Base-by-base conservation (phyloP, 2,113 vertebrate species). In the Perognathus longimembris region DNA sequence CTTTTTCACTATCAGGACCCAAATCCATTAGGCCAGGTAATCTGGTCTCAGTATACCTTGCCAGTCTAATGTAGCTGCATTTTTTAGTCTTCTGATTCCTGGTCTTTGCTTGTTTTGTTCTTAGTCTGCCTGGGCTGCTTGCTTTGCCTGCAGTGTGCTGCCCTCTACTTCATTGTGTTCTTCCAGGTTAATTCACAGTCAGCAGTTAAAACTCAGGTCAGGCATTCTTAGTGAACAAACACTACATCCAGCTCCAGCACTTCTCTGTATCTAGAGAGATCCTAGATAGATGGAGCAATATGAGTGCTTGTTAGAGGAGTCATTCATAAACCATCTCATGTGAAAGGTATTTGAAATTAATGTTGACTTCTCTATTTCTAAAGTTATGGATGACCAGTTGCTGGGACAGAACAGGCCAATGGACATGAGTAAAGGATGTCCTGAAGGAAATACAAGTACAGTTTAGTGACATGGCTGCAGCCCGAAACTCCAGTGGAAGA, bases 261-360 rank as follows among this genome's bases (percentile, higher is more conserved):
- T 92, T 86, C 54, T 36, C n/a, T 89, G 71, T 11, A 20, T 54
- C 42, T n/a, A 26, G 64, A 2, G 59, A 85, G 28, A 85, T 28
- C 7, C 61, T 77, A 57, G 59, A 9, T 80, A 50, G 30, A 71
- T 40, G 45, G 64, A 86, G 61, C 4, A 74, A 30, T 74, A 22
- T 59, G 34, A 73, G 50, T 84, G 28, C 36, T 82, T 78, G 45
- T 67, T 76, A 54, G 15, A 54, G 50, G 50, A 18, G 50, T 18
- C 50, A 54, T 79, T 42, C 67, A 88, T 82, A 45, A 32, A 78
- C 12, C 30, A 38, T 21, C 26, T 93, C 61, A 34, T 15, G 63
- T 57, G 40, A 70, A 26, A 38, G 40, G 36, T 34, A 71, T 34
- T 90, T 88, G 71, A 95, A 93, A 54, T 90, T 76, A 76, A 59